Evolutionary conservation across 2,888 invertebrate species (phyloP).

Genomic region (Dinocampus coccinellae): DNA sequence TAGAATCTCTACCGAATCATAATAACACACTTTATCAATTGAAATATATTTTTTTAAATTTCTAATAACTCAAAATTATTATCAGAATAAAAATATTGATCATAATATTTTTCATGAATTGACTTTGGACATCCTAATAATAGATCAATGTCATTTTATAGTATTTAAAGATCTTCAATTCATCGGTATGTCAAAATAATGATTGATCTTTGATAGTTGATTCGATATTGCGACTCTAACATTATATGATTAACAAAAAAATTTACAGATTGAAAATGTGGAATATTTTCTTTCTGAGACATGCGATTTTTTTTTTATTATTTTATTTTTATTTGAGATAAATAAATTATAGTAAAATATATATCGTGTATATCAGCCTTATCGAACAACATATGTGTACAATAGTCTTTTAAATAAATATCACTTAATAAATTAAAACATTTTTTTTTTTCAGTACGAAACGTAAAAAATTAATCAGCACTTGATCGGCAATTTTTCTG

Average conservation of each 20-base stretch:
- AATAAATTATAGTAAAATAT: not conserved
- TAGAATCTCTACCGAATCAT: too few species aligned
- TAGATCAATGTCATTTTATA: too few species aligned
- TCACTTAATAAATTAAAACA: not conserved
- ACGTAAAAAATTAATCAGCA: not conserved
- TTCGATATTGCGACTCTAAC: too few species aligned
- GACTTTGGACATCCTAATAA: too few species aligned
- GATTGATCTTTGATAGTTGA: not conserved
- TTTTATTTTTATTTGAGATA: not conserved
- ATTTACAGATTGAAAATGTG: too few species aligned
- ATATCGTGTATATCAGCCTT: not conserved
- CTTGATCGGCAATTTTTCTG: conserved; percentile 73
- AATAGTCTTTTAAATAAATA: conserved; percentile 5
- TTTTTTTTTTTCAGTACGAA: not conserved
- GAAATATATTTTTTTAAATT: too few species aligned
- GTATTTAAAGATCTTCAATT: not conserved
- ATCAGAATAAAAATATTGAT: too few species aligned
- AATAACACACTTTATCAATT: too few species aligned
- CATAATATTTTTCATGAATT: too few species aligned
- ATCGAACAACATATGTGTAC: not conserved
- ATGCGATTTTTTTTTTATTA: too few species aligned
- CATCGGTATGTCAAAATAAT: not conserved
- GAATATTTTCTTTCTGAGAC: too few species aligned
- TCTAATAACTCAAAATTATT: too few species aligned
- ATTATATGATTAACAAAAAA: not conserved